Evolutionary conservation across 2,113 vertebrate genomes (phyloP).

Genomic region (Tetraodon nigroviridis): DNA sequence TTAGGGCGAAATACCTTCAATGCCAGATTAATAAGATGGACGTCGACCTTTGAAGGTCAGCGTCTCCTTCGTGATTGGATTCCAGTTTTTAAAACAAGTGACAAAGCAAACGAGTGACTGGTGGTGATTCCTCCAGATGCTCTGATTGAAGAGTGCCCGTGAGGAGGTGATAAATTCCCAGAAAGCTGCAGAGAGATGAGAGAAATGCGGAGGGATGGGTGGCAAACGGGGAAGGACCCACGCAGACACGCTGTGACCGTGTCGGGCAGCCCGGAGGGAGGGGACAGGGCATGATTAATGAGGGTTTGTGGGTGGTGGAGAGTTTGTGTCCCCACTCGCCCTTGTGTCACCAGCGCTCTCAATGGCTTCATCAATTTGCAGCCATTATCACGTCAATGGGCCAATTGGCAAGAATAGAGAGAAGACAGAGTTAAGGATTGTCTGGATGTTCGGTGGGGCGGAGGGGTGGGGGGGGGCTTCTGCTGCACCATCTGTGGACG

Average conservation of each 20-base stretch:
- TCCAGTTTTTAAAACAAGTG: no score
- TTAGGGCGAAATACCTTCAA: constrained; percentile 50
- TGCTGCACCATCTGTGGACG: constrained; percentile 62
- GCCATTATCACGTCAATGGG: constrained; percentile 77
- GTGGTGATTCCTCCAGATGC: no score
- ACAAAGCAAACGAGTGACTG: no score
- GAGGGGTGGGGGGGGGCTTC: constrained; percentile 10
- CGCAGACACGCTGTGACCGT: constrained; percentile 24
- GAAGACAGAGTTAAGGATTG: neutral
- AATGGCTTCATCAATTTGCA: constrained; percentile 78
- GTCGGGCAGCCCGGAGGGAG: constrained; percentile 47
- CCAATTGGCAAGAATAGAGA: constrained; percentile 36
- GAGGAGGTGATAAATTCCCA: no score
- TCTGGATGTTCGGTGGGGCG: neutral
- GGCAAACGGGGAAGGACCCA: neutral
- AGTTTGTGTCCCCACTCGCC: constrained; percentile 71
- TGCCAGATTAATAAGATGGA: constrained; percentile 27
- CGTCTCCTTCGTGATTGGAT: neutral
- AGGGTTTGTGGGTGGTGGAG: constrained; percentile 69
- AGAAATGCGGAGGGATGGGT: constrained; percentile 7
- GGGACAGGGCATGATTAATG: constrained; percentile 71
- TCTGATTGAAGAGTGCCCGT: no score
- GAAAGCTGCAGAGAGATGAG: neutral
- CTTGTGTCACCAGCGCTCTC: constrained; percentile 68
- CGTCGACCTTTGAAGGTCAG: neutral